These are phyloP conservation scores for Tupaia chinensis DNA, from an alignment of 2,113 vertebrate species.

Conservation along the genomic window DNA sequence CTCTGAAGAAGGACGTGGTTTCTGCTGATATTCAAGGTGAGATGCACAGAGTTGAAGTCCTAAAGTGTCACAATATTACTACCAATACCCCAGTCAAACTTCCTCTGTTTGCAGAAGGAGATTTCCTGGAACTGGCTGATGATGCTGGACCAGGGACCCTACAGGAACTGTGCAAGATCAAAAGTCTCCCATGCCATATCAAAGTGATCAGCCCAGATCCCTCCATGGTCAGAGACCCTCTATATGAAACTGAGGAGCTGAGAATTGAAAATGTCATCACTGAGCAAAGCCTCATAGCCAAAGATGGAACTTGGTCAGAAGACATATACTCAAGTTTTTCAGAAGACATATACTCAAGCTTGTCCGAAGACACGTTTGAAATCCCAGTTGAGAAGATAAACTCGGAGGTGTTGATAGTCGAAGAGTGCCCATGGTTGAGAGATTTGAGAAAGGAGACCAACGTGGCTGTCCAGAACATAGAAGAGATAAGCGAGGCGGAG, in stretches of 20 bases:
- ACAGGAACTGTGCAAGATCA: background rate
- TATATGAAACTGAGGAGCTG: background rate
- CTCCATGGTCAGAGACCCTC: background rate
- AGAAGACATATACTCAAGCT: background rate
- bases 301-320: background rate
- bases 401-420: background rate
- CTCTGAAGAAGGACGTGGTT: background rate
- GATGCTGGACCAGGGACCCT: background rate
- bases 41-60: background rate
- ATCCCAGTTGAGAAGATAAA: background rate
- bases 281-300: background rate
- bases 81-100: background rate
- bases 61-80: background rate
- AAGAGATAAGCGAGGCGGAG: background rate
- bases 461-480: background rate
- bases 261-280: background rate
- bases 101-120: background rate
- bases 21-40: background rate
- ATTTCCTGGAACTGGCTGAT: background rate
- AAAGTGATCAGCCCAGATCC: background rate
- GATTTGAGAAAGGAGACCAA: background rate
- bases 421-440: accelerated
- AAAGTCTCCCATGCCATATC: background rate
- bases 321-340: background rate
- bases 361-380: background rate